phyloP scores from a whole-genome alignment of 2,113 vertebrate genomes.

The Erythrolamprus reginae region DNA sequence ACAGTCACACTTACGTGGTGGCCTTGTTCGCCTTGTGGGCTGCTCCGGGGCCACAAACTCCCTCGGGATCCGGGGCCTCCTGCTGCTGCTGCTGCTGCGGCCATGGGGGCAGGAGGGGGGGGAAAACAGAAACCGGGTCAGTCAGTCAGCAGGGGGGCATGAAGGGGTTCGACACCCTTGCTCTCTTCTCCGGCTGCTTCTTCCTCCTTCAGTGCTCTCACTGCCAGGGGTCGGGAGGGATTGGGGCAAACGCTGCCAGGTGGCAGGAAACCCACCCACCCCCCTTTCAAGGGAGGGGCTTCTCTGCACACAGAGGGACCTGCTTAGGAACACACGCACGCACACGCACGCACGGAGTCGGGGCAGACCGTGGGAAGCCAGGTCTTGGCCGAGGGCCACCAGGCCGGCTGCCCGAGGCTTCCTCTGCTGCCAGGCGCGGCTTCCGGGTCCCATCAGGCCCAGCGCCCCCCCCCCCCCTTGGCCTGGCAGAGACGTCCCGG shows the following conservation, averaged over 20 bases:
- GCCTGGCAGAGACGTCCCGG: slow-evolving; percentile 25
- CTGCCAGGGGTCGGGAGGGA: neutral
- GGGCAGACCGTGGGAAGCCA: slow-evolving; percentile 69
- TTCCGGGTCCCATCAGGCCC: slow-evolving; percentile 69
- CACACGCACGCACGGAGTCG: too few species aligned
- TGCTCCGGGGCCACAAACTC: slow-evolving; percentile 75
- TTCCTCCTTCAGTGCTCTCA: neutral
- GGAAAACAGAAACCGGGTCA: neutral
- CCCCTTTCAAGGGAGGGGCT: neutral
- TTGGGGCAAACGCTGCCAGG: neutral
- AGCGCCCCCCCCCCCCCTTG: slow-evolving; percentile 53
- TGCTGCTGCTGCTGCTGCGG: slow-evolving; percentile 65
- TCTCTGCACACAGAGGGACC: neutral
- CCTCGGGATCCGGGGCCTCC: slow-evolving; percentile 71
- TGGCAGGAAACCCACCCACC: neutral
- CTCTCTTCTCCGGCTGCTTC: neutral
- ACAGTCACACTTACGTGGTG: neutral
- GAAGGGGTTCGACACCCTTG: neutral
- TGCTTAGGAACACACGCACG: too few species aligned
- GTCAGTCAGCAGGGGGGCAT: neutral
- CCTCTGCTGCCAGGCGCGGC: slow-evolving; percentile 68
- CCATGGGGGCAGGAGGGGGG: slow-evolving; percentile 34
- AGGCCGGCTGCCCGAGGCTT: slow-evolving; percentile 49
- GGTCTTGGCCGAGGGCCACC: neutral
- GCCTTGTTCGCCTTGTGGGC: slow-evolving; percentile 74